phyloP scores from a whole-genome alignment of 2,888 invertebrate species.

The Caenorhabditis wallacei region DNA sequence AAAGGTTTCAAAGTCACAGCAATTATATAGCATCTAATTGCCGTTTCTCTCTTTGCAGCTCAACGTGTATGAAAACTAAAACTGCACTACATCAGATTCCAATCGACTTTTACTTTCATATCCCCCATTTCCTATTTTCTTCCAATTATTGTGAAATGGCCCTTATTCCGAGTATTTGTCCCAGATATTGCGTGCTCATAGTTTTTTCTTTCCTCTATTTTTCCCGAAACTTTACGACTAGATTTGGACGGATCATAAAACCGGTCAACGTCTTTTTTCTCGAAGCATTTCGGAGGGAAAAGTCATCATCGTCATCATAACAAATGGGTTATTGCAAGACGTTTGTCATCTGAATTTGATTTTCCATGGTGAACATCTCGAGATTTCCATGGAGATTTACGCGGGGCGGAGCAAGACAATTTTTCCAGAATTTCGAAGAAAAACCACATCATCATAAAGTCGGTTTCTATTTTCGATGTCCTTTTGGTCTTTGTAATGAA shows the following conservation, averaged over 20 bases:
- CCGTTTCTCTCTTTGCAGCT: neutral
- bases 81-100: constrained; percentile 13
- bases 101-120: constrained; percentile 12
- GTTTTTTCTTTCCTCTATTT: neutral
- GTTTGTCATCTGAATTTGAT: constrained; percentile 37
- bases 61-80: neutral
- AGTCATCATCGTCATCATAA: constrained; percentile 50
- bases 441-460: neutral
- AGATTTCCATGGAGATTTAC: constrained; percentile 32
- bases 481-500: constrained; percentile 50
- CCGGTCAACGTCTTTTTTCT: neutral
- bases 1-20: constrained; percentile 14
- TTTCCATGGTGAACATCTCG: neutral
- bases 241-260: constrained; percentile 44
- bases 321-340: constrained; percentile 26
- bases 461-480: constrained; percentile 21
- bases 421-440: neutral
- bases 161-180: neutral
- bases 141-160: constrained; percentile 32
- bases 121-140: neutral
- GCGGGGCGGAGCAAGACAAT: neutral
- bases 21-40: constrained; percentile 41
- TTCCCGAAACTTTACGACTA: constrained; percentile 17
- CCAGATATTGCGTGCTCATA: constrained; percentile 1
- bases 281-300: neutral